These are phyloP conservation scores for Hylaea fasciaria DNA, from an alignment of 2,888 invertebrate species.

Conservation along the genomic window DNA sequence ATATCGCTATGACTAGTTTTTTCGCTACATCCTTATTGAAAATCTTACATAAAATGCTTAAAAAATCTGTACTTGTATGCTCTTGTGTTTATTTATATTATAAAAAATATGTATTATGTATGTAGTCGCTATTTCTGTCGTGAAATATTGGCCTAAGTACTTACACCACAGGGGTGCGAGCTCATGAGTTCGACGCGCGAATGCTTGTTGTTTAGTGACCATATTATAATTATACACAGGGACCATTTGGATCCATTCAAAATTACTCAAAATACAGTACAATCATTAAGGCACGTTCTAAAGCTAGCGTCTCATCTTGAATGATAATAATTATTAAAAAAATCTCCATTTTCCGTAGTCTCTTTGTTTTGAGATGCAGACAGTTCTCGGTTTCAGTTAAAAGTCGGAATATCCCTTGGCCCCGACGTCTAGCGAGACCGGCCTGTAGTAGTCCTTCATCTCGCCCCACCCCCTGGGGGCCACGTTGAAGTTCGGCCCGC, in stretches of 20 bases:
- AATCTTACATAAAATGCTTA: conserved; percentile 25
- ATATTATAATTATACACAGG: too few species aligned
- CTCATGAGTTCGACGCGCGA: too few species aligned
- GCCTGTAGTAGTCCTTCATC: conserved; percentile 88
- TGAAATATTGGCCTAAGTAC: too few species aligned
- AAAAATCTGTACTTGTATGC: conserved; percentile 7
- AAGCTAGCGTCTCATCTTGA: conserved; percentile 26
- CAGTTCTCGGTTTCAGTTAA: conserved; percentile 53
- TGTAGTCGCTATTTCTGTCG: too few species aligned
- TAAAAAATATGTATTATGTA: neutral
- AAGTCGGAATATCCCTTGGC: conserved; percentile 82
- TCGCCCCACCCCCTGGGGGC: conserved; percentile 93
- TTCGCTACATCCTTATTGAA: conserved; percentile 20
- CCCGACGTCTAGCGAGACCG: conserved; percentile 88
- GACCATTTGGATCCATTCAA: too few species aligned
- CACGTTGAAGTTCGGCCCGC: conserved; percentile 90
- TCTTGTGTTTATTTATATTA: neutral
- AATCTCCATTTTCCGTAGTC: too few species aligned
- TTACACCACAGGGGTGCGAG: too few species aligned
- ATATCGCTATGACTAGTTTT: conserved; percentile 40
- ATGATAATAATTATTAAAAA: neutral
- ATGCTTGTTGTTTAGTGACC: too few species aligned
- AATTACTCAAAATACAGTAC: too few species aligned
- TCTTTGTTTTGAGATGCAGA: neutral
- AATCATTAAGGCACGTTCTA: conserved; percentile 4